Base-by-base conservation (phyloP, 2,888 invertebrate species). In the Falcaria lacertinaria region DNA sequence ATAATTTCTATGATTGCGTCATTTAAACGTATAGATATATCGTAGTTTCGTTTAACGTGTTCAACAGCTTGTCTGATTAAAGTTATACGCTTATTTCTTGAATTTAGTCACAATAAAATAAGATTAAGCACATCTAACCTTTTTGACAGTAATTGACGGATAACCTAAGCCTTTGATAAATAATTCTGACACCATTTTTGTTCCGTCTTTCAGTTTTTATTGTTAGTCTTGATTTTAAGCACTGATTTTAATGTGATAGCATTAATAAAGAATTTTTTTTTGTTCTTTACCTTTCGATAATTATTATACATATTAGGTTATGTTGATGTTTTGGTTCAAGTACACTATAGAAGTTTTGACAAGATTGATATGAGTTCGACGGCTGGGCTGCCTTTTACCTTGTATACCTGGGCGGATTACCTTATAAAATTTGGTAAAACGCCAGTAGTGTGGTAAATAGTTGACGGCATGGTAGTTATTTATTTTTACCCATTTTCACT, bases 281-380 rank as follows among this genome's bases (percentile, higher is more conserved):
- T 22, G 5, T 13, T 2, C 11, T 28, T 42, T 39, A 3, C n/a
- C 37, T 39, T 39, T 22, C 42, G 4, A 35, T 38, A 43, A 45
- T 47, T 41, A 19, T 54, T 39, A 44, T 53, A 57, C 41, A 48
- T 55, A 55, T 81, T 78, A 88, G 88, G 89, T 89, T 89, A 89
- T 89, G 89, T 89, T 89, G 85, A 88, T 88, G 89, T 89, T 89
- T 87, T 88, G 86, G 64, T 85, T 76, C 59, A 58, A 65, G 60
- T 67, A 68, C 11, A 71, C 63, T 61, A 59, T 45, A 53, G 48
- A 57, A 48, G 44, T 39, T 41, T 60, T 60, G 58, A 59, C 58
- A 56, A 48, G 45, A 11, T 11, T 11, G 28, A 11, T 28, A 28
- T 7, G 28, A n/a, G n/a, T n/a, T n/a, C n/a, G n/a, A 11, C 28